Conservation (phyloP, 2,113 vertebrate genomes). For the Tursiops truncatus region DNA sequence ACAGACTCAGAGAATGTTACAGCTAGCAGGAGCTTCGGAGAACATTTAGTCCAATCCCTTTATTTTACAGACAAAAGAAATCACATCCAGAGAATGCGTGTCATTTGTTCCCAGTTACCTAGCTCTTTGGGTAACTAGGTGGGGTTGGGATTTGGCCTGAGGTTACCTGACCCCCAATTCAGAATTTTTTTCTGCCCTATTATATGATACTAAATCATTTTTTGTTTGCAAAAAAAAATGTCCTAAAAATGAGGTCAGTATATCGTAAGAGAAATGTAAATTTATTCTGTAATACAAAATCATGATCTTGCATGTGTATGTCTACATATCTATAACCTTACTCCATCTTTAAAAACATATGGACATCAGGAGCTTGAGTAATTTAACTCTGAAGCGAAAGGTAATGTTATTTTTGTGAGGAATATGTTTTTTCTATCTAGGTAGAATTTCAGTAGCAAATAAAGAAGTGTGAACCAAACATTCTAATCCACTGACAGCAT, state of each 20-base stretch:
- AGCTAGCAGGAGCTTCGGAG: background rate
- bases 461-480: slow-evolving; percentile 29
- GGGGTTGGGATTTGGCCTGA: background rate
- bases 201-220: slow-evolving; percentile 15
- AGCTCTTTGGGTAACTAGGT: background rate
- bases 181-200: background rate
- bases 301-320: background rate
- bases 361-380: background rate
- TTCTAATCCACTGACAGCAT: background rate
- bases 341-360: background rate
- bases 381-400: slow-evolving; percentile 23
- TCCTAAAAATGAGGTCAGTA: background rate
- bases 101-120: background rate
- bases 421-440: slow-evolving; percentile 17
- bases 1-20: background rate
- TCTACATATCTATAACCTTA: background rate
- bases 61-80: slow-evolving; percentile 6
- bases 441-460: slow-evolving; percentile 61
- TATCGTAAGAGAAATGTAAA: background rate
- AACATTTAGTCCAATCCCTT: background rate
- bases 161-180: background rate
- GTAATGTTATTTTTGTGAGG: slow-evolving; percentile 25
- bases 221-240: background rate
- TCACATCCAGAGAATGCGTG: background rate
- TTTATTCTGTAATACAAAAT: slow-evolving; percentile 12